Conservation (phyloP, 2,113 vertebrate species). For the Prinia subflava region DNA sequence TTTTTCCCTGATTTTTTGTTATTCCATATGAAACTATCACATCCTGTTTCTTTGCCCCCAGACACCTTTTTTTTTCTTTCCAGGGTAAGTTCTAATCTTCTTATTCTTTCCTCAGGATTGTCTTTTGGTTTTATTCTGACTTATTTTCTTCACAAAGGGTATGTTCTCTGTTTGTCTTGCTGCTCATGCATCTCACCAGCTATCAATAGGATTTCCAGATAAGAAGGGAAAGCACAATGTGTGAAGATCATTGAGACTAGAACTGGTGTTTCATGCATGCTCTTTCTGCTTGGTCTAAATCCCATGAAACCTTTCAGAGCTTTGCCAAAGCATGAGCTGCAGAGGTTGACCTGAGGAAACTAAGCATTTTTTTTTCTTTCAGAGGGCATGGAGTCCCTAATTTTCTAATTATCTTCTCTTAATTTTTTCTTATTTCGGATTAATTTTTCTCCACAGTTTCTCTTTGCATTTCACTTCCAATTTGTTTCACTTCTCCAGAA, state of each 20-base stretch:
- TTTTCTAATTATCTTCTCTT: background rate
- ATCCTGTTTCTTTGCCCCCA: background rate
- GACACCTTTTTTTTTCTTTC: background rate
- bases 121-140: background rate
- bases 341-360: background rate
- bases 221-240: background rate
- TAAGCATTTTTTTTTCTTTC: background rate
- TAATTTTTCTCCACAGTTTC: background rate
- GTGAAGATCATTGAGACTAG: background rate
- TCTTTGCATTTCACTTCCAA: background rate
- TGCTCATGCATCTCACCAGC: background rate
- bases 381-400: background rate
- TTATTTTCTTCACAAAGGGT: background rate
- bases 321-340: background rate
- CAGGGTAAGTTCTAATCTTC: background rate
- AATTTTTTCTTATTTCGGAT: background rate
- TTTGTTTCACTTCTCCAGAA: background rate
- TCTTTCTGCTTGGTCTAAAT: background rate
- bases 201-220: background rate
- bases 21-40: background rate
- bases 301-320: background rate
- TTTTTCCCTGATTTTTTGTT: background rate
- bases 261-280: background rate
- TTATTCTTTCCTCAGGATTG: background rate
- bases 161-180: background rate